Base-by-base conservation (phyloP, 2,113 vertebrate genomes). In the Halcyon malimbica region DNA sequence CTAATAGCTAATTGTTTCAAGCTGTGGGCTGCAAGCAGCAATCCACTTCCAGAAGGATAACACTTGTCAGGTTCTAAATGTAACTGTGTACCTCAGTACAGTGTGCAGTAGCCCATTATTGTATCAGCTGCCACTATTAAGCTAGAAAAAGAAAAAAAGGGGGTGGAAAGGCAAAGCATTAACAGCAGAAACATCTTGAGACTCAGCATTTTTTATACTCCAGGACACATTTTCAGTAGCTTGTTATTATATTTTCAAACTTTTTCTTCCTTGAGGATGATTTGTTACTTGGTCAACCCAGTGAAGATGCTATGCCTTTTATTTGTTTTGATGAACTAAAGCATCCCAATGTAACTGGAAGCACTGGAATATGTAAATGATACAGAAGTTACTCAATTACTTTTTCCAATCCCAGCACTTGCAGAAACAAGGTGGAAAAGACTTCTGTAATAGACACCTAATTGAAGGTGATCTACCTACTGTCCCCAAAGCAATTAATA, bases 1-100 rank as follows among this genome's bases (percentile, higher is more conserved):
- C 79, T 87, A 44, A 57, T 11, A 92, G 83, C 29, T 83, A 90
- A 90, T 86, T 88, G 71, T 96, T 92, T 91, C 81, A 90, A 90
- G 41, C 5, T 90, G 81, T 90, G 88, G 89, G 83, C 76, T 94
- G 79, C 68, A 89, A 94, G 83, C 57, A 65, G 53, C 21, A 54
- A 24, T 94, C 73, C 39, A 59, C 5, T 78, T 87, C 35, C 78
- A 91, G 60, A 91, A 96, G 41, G 68, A 78, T 67, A 97, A 94
- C 10, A 6, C 48, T 57, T 95, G 78, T 85, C 92, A 94, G 48
- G 48, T 85, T 95, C 63, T 87, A 70, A 97, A 94, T 74, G 42
- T 76, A 77, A 62, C 70, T 70, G 25, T 57, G 65, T 85, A 91
- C 69, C 81, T 95, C 62, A 73, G 54, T n/a, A n/a, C n/a, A n/a